Evolutionary conservation across 2,797 vertebrate genomes (phyloP).

Genomic region (Bovichtus variegatus): DNA sequence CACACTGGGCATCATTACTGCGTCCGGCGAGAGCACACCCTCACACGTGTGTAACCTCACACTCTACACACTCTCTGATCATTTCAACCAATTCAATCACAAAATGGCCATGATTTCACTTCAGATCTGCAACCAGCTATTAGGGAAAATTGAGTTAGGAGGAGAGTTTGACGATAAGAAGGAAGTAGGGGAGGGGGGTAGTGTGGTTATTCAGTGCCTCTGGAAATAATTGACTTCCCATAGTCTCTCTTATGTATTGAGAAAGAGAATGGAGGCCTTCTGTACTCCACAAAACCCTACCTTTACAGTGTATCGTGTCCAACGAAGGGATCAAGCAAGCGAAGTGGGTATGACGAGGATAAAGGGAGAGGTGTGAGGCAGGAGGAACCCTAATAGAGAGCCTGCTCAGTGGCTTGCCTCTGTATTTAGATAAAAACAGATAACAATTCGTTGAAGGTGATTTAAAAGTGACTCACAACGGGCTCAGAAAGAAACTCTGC

Average conservation of each 20-base stretch:
- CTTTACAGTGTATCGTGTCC: conserved; percentile 20
- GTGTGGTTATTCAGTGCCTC: conserved; percentile 51
- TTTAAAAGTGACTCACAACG: neutral
- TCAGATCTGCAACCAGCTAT: conserved; percentile 58
- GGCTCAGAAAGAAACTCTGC: neutral
- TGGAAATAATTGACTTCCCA: conserved; percentile 55
- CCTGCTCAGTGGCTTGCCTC: neutral
- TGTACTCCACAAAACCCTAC: conserved; percentile 15
- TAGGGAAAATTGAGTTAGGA: conserved; percentile 59
- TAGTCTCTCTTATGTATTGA: conserved; percentile 51
- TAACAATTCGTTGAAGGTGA: conserved; percentile 11
- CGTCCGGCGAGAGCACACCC: conserved; percentile 5
- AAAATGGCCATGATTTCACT: conserved; percentile 64
- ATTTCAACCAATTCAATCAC: conserved; percentile 69
- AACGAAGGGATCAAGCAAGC: conserved; percentile 11
- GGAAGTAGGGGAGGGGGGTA: conserved; percentile 41
- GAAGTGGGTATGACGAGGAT: conserved; percentile 5
- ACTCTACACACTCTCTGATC: conserved; percentile 33
- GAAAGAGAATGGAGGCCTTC: conserved; percentile 34
- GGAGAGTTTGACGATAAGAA: conserved; percentile 43
- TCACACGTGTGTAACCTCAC: neutral
- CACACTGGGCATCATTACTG: conserved; percentile 45
- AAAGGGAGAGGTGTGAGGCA: conserved; percentile 2
- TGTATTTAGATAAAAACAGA: no score
- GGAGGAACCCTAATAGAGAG: conserved; percentile 10